Conservation (phyloP, 2,113 vertebrate species). For the Campylomormyrus numenius region DNA sequence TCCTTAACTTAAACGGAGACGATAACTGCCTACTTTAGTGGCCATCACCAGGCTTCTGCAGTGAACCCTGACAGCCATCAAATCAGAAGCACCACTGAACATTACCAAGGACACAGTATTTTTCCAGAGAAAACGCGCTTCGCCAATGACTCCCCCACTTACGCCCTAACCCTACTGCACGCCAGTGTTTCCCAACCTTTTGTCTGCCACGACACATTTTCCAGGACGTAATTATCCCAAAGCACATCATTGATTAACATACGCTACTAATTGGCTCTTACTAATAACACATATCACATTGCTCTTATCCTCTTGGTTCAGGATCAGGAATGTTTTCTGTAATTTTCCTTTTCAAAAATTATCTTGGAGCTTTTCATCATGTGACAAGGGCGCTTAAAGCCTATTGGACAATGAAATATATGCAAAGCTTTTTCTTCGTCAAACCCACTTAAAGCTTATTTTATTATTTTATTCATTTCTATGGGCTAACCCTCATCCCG, state of each 20-base stretch:
- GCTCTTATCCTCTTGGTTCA: neutral
- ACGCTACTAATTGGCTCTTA: neutral
- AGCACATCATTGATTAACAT: neutral
- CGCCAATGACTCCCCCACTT: neutral
- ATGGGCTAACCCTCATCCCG: too few relatives aligned
- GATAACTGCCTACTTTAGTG: neutral
- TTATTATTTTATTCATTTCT: too few relatives aligned
- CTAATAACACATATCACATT: neutral
- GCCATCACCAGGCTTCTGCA: neutral
- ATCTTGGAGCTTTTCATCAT: neutral
- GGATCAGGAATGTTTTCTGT: neutral
- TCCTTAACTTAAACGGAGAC: neutral
- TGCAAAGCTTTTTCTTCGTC: neutral
- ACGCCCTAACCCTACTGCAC: neutral
- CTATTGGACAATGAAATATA: neutral
- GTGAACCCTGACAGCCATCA: neutral
- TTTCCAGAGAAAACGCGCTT: neutral
- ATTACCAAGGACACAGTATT: neutral
- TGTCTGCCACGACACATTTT: neutral
- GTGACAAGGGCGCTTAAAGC: neutral
- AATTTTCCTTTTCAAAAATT: neutral
- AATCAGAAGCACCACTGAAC: neutral
- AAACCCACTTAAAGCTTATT: neutral
- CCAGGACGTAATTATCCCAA: neutral
- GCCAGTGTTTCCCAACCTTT: neutral